Base-by-base conservation (phyloP, 2,113 vertebrate species). In the Turnix velox region DNA sequence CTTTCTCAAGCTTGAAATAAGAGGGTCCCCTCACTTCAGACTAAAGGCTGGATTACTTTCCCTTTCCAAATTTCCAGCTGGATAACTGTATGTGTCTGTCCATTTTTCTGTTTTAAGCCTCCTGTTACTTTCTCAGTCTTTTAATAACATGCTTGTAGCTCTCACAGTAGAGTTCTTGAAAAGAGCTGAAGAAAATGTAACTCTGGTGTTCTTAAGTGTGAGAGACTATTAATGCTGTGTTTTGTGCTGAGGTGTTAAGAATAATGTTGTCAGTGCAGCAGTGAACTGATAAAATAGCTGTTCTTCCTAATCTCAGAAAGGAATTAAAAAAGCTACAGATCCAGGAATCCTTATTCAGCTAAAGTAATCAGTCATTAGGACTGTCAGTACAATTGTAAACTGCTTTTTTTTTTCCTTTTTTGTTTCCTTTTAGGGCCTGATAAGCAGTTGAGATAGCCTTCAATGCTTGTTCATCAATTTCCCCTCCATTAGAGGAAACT, bases 171-270 rank as follows among this genome's bases (percentile, higher is more conserved):
- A 4, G 2, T 33, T 78, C 42, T 27, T 57, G 24, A 48, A 25
- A 84, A 58, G 48, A 87, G 33, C 4, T 74, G 59, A 54, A 62
- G 67, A 51, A 90, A 79, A 35, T 17, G 2, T 58, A 39, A 28
- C 8, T 3, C 20, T 24, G 46, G 33, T 28, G 2, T 61, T 78
- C 45, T 55, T 35, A 43, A 72, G 28, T 7, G 18, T 31, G 42
- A 77, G 33, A 75, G 30, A 48, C 25, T 48, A 9, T 42, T 57
- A 45, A 31, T 42, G 18, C 37, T 78, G 45, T 52, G n/a, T 39
- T 84, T 93, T 71, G 28, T 94, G 73, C 88, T 92, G 86, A 77
- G 25, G 10, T 74, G 35, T 84, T 94, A 55, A 68, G 52, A 81
- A 63, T 71, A 78, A 88, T 88, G 72, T 83, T 92, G 46, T 91